A percentile compares a stretch with the other conserved stretches of the same genome.
These are phyloP conservation scores for Equus przewalskii DNA, from an alignment of 2,113 vertebrate genomes.

Conservation along the genomic window DNA sequence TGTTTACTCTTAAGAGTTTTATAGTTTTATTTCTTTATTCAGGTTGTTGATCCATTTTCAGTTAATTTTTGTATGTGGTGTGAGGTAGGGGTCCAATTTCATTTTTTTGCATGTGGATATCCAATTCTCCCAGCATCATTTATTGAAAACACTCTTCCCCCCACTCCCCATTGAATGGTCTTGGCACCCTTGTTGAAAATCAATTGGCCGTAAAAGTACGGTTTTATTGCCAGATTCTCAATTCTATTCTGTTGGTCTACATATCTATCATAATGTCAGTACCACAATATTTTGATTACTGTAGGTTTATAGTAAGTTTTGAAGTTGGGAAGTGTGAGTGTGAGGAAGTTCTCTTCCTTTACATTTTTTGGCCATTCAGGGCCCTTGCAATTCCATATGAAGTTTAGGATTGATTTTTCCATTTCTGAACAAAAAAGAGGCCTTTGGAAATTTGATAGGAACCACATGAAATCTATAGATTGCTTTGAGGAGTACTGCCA, in stretches of 20 bases:
- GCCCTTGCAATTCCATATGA: not conserved
- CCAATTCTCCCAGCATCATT: not conserved
- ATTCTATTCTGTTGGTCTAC: not conserved
- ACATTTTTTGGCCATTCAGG: not conserved
- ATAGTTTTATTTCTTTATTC: not conserved
- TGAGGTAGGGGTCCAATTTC: not conserved
- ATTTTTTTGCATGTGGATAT: not conserved
- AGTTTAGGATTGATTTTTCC: not conserved
- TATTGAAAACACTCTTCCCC: not conserved
- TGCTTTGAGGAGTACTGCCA: not conserved
- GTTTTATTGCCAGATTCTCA: not conserved
- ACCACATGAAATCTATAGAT: not conserved
- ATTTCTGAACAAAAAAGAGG: not conserved
- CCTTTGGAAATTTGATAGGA: conserved; percentile 45
- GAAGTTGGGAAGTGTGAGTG: not conserved
- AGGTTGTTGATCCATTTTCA: not conserved
- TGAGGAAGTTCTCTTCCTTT: conserved; percentile 4
- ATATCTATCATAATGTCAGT: not conserved
- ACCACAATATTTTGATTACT: not conserved
- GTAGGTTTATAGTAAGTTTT: not conserved
- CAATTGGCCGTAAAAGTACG: not conserved
- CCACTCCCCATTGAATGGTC: not conserved
- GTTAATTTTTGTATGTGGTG: not conserved
- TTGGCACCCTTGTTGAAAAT: not conserved
- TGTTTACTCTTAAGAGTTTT: not conserved